Evolutionary conservation across 2,113 vertebrate genomes (phyloP).

Genomic region (Theropithecus gelada): DNA sequence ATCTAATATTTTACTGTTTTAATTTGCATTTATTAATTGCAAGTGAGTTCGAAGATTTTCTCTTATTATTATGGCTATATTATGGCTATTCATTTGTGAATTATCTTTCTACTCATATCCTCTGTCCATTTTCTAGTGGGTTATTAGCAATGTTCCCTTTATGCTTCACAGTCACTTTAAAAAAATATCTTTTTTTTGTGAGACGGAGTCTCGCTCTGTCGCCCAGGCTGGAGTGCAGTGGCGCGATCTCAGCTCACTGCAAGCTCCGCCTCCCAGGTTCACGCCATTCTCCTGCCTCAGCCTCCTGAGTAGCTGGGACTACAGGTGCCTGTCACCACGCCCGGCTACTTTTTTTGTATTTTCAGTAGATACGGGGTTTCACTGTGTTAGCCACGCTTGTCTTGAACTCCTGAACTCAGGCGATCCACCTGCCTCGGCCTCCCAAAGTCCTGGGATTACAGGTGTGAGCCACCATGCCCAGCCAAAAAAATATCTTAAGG

Average conservation of each 20-base stretch:
- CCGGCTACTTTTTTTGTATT: no score
- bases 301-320: no score
- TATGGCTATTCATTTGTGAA: conserved; percentile 28
- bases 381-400: no score
- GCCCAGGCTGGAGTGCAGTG: no score
- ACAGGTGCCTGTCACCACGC: rapidly evolving
- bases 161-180: not conserved
- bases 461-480: no score
- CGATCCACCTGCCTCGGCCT: rapidly evolving
- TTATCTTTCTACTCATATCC: not conserved
- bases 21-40: conserved; percentile 16
- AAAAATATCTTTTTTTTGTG: not conserved
- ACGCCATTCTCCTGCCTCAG: no score
- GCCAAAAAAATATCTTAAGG: not conserved
- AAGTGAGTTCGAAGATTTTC: not conserved
- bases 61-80: not conserved
- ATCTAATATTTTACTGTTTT: conserved; percentile 3
- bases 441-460: no score
- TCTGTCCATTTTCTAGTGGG: not conserved
- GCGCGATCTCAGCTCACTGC: no score
- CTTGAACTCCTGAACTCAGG: no score
- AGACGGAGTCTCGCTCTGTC: no score
- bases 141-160: not conserved
- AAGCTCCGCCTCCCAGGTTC: no score
- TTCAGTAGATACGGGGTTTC: no score